These are phyloP conservation scores for Brassicogethes aeneus DNA, from an alignment of 2,888 invertebrate genomes.

Conservation along the genomic window DNA sequence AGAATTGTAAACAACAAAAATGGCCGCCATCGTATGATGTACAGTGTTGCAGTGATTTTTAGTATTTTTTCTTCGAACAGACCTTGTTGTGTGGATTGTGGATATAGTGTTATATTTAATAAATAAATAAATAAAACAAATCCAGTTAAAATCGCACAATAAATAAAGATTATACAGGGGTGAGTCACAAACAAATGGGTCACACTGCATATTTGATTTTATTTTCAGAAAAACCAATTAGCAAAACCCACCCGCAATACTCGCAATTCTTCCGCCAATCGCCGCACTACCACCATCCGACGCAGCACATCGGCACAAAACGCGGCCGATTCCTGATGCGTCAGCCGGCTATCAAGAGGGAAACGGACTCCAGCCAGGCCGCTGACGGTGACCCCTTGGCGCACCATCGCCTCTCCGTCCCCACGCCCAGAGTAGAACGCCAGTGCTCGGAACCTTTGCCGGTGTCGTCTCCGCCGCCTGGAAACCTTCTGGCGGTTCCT, in stretches of 20 bases:
- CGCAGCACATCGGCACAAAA: slow-evolving; percentile 46
- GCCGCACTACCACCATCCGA: slow-evolving; percentile 23
- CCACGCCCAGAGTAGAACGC: slow-evolving; percentile 46
- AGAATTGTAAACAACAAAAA: too few species aligned
- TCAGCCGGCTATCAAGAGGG: slow-evolving; percentile 58
- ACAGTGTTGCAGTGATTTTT: too few species aligned
- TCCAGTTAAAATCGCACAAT: too few species aligned
- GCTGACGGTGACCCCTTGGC: slow-evolving; percentile 38
- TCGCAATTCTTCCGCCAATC: slow-evolving; percentile 25
- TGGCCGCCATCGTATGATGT: too few species aligned
- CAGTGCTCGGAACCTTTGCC: slow-evolving; percentile 54
- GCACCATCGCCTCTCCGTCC: slow-evolving; percentile 40
- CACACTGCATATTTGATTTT: too few species aligned
- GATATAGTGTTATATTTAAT: too few species aligned
- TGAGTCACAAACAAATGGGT: too few species aligned
- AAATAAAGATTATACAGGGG: too few species aligned
- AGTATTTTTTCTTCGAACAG: too few species aligned
- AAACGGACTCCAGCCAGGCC: slow-evolving; percentile 46
- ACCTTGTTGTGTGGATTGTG: too few species aligned
- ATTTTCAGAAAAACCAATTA: not conserved
- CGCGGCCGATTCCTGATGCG: slow-evolving; percentile 56
- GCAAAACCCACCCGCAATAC: slow-evolving; percentile 8
- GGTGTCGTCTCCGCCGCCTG: slow-evolving; percentile 42
- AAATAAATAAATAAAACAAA: too few species aligned
- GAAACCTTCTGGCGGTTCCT: slow-evolving; percentile 49